Base-by-base conservation (phyloP, 2,888 invertebrate genomes). In the Teleiodes luculella region DNA sequence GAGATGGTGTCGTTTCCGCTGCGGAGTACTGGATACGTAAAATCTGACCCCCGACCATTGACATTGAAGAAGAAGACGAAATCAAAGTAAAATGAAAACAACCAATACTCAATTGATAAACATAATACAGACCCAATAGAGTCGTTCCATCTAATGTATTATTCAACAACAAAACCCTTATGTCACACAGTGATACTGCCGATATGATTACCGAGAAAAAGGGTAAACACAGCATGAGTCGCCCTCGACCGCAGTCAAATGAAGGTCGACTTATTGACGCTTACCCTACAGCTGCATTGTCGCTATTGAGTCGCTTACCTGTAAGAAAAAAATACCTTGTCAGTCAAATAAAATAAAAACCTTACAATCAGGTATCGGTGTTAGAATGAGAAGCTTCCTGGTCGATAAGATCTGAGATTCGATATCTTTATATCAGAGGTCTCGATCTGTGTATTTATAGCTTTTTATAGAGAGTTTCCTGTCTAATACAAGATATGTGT, bases 231-330 rank as follows among this genome's bases (percentile, higher is more conserved):
- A 28, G 43, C 43, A 13, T 43, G 43, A 43, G 43, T n/a, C 28
- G 43, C 43, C 43, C 13, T 13, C 18, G 6, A 28, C 43, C 24
- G 28, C 13, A 43, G 43, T 43, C 43, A 43, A 43, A 43, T 43
- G 18, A 41, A 41, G 39, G 18, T 35, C 35, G 35, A 48, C 35
- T 48, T 48, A 48, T 48, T 35, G 35, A 48, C 48, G 35, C 48
- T 48, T 16, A 48, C 37, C 39, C 39, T 41, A 11, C 37, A 43
- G 24, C 46, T 20, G 24, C 6, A 24, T 55, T 45, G 45, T 45
- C 45, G 54, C 51, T 36, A 47, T 55, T 55, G 52, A 46, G 18
- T 31, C 3, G 37, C 52, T 56, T 56, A 56, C 55, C 55, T 56
- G 52, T 28, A 49, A 49, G 24, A 52, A 43, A 35, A 52, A 35